Conservation (phyloP, 2,113 vertebrate genomes). For the Oncorhynchus gorbuscha region DNA sequence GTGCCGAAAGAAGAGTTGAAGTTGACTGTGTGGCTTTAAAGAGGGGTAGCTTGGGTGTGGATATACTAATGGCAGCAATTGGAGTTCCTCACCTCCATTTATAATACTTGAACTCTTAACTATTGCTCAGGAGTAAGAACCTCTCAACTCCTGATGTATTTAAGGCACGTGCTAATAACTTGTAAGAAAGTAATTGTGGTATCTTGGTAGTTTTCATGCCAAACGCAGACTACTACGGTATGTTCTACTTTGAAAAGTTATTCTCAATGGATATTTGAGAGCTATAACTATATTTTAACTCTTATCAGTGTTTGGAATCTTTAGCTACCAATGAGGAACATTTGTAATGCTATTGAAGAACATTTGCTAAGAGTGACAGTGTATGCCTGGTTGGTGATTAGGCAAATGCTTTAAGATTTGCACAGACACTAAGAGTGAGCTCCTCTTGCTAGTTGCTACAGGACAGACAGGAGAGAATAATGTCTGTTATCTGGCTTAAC, state of each 20-base stretch:
- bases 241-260: not conserved
- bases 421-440: constrained; percentile 27
- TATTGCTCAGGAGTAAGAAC: constrained; percentile 14
- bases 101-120: constrained; percentile 1
- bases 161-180: constrained; percentile 42
- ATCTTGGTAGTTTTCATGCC: not conserved
- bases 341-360: not conserved
- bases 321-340: not conserved
- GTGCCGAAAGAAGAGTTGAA: constrained; percentile 21
- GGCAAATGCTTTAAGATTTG: not conserved
- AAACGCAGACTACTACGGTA: not conserved
- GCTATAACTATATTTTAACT: not conserved
- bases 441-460: constrained; percentile 35
- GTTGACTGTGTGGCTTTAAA: not conserved
- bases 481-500: constrained; percentile 33
- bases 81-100: constrained; percentile 1
- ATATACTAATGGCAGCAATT: not conserved
- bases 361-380: not conserved
- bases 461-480: constrained; percentile 32
- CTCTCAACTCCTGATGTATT: constrained; percentile 45
- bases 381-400: constrained; percentile 17
- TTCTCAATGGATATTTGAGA: not conserved
- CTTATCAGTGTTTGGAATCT: constrained; percentile 19
- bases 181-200: not conserved
- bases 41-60: constrained; percentile 18